A percentile compares a stretch with the other conserved stretches of the same genome.
Evolutionary conservation across 2,113 vertebrate genomes (phyloP).

Genomic region (Alaudala cheleensis): DNA sequence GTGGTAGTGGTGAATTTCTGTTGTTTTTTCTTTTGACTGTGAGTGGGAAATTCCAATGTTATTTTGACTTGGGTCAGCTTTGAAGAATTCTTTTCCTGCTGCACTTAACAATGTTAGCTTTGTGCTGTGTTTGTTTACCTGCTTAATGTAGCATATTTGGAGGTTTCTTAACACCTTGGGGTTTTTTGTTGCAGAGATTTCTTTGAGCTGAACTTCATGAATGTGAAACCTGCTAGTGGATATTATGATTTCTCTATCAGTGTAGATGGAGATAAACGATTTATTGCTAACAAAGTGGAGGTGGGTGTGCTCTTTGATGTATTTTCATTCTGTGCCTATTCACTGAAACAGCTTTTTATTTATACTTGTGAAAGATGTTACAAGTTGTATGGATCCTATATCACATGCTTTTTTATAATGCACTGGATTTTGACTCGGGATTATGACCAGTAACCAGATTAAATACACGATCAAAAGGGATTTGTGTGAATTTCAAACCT

Average conservation of each 20-base stretch:
- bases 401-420: background rate
- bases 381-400: background rate
- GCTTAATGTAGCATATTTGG: background rate
- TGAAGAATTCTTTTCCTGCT: background rate
- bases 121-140: background rate
- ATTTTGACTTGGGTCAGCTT: background rate
- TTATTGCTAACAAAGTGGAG: constrained; percentile 91
- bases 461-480: background rate
- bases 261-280: constrained; percentile 87
- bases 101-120: background rate
- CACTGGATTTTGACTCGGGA: background rate
- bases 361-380: background rate
- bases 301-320: constrained; percentile 66
- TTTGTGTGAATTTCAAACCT: background rate
- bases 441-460: background rate
- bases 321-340: background rate
- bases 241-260: constrained; percentile 93
- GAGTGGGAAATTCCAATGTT: background rate
- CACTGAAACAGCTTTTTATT: background rate
- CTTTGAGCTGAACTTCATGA: constrained; percentile 95
- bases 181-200: constrained; percentile 75
- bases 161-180: background rate
- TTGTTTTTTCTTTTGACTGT: background rate
- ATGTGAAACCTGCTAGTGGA: constrained; percentile 88
- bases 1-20: background rate